Evolutionary conservation across 2,888 invertebrate species (phyloP), one percentile per base, ranked within the genome.

Genomic region (Drosophila lutescens): DNA sequence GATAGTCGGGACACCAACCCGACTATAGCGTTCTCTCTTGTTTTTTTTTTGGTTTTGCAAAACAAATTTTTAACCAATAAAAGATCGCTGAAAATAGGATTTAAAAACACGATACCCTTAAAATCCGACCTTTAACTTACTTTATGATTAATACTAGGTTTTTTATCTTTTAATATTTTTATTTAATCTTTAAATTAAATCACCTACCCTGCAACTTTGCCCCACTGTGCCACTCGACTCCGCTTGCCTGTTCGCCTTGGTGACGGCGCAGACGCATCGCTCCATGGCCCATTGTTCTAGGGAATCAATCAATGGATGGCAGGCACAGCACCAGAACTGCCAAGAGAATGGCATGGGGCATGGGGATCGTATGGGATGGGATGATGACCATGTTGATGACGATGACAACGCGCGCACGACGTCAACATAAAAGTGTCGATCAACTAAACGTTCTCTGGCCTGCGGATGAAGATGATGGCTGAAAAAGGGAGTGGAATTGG

Each of bases 381-480:
- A 70, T 53, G 57, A 60, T 15, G 67, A 67, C 41, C 66, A 54
- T 38, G 65, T 66, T 66, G 82, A 79, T 66, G 76, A 77, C 78
- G 83, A 86, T 84, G 88, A 84, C 88, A 82, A 85, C 85, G 89
- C 79, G 89, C 79, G 85, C 83, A 84, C 83, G 88, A 84, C 86
- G 83, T 84, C 88, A 84, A 81, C 87, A 88, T 86, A 87, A 86
- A 88, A 86, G 85, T 88, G 89, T 86, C 85, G 85, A 89, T 88
- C 85, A 86, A 86, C 89, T 86, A 86, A 84, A 84, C 78, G 88
- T 86, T 83, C 84, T 86, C 84, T 76, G 86, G 75, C 59, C 61
- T 66, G 65, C 8, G 40, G 32, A 44, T 38, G 51, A 58, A 38
- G 43, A 65, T 30, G 67, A 32, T 41, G 67, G 41, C 30, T 56